Conservation (phyloP, 1,140 invertebrate genomes). For the Hylaeus volcanicus region DNA sequence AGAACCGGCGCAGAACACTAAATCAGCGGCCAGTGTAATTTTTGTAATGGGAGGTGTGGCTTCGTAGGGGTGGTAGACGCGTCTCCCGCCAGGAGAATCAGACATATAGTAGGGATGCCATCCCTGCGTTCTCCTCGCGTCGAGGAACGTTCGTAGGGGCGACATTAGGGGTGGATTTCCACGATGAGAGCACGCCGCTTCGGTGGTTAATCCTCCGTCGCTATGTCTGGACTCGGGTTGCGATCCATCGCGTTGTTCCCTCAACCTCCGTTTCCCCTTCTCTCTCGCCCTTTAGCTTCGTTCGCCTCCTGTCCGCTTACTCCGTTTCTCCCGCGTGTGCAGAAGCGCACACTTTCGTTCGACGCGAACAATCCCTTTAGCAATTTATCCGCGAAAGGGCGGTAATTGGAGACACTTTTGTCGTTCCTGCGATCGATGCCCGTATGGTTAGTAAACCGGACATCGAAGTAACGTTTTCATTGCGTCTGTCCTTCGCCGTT, state of each 20-base stretch:
- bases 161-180: constrained; percentile 56
- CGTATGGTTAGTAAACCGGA: neutral
- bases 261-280: neutral
- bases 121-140: constrained; percentile 59
- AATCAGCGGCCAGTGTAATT: constrained; percentile 81
- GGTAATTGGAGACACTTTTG: constrained; percentile 37
- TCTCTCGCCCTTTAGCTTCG: neutral
- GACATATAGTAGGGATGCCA: constrained; percentile 44
- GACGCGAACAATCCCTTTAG: constrained; percentile 10
- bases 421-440: neutral
- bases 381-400: constrained; percentile 12
- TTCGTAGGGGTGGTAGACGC: constrained; percentile 67
- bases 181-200: constrained; percentile 54
- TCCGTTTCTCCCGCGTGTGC: neutral
- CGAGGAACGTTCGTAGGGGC: constrained; percentile 55
- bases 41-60: constrained; percentile 82
- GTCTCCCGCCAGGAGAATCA: constrained; percentile 42
- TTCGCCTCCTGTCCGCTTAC: neutral
- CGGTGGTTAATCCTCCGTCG: constrained; percentile 62
- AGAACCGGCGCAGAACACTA: constrained; percentile 77
- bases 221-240: constrained; percentile 52
- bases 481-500: no score
- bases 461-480: no score
- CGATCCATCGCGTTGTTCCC: constrained; percentile 20
- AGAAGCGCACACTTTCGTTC: neutral